phyloP scores from a whole-genome alignment of 2,888 invertebrate genomes.

The Dynastes tityus region DNA sequence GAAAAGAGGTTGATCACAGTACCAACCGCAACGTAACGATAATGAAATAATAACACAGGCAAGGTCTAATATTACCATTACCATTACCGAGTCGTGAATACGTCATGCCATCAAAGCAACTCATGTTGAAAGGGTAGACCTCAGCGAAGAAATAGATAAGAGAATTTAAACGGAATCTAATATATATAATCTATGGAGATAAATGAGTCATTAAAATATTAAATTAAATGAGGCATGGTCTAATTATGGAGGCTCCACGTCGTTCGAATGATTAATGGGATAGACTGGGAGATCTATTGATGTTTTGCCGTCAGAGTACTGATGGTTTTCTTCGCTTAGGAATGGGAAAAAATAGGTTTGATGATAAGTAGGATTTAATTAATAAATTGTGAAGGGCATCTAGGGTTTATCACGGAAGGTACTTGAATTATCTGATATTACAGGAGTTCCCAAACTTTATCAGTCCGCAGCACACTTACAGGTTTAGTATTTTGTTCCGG shows the following conservation, averaged over 20 bases:
- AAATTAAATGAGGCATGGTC: conserved; percentile 27
- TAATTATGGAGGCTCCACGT: conserved; percentile 10
- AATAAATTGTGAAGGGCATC: not conserved
- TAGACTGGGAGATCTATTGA: not conserved
- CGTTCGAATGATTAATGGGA: conserved; percentile 20
- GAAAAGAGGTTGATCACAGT: not conserved
- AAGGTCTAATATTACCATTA: not conserved
- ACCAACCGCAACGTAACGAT: not conserved
- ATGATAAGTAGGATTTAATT: not conserved
- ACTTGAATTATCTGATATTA: too few species aligned
- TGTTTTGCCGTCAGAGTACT: conserved; percentile 8
- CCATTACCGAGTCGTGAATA: conserved; percentile 4
- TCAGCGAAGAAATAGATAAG: not conserved
- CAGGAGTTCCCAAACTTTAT: too few species aligned
- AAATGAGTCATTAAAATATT: conserved; percentile 38
- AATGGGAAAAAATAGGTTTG: not conserved
- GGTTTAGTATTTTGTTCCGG: too few species aligned
- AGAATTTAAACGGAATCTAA: conserved; percentile 4
- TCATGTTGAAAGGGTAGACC: not conserved
- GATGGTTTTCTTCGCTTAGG: not conserved
- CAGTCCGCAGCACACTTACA: too few species aligned
- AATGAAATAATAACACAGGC: conserved; percentile 22
- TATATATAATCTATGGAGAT: conserved; percentile 22
- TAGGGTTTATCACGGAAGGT: too few species aligned
- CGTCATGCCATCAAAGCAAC: not conserved